phyloP scores from a whole-genome alignment of 2,113 vertebrate species.

The Mesitornis unicolor region DNA sequence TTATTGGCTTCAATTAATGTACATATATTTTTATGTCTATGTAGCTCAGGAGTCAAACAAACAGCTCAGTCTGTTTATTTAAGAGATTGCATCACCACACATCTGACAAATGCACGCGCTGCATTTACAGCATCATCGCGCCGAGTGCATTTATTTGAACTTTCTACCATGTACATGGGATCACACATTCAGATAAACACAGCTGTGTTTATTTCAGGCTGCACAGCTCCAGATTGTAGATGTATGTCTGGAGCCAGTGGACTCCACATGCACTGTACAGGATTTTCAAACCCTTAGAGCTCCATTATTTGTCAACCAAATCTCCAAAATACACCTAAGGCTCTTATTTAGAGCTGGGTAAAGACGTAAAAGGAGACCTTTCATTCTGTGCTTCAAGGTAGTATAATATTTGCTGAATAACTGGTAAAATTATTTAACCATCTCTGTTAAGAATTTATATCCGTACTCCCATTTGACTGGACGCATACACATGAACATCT shows the following conservation, averaged over 20 bases:
- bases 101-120: slow-evolving; percentile 72
- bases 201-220: slow-evolving; percentile 79
- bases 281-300: slow-evolving; percentile 48
- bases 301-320: slow-evolving; percentile 12
- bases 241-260: slow-evolving; percentile 62
- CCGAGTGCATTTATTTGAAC: slow-evolving; percentile 76
- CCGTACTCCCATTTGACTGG: neutral
- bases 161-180: slow-evolving; percentile 75
- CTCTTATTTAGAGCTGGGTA: neutral
- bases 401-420: slow-evolving; percentile 3
- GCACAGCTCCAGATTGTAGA: slow-evolving; percentile 65
- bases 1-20: slow-evolving; percentile 18
- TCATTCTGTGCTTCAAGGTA: neutral
- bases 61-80: slow-evolving; percentile 69
- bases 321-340: neutral
- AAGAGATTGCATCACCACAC: slow-evolving; percentile 72
- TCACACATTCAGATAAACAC: slow-evolving; percentile 79
- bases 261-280: slow-evolving; percentile 14
- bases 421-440: neutral
- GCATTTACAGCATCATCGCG: slow-evolving; percentile 53
- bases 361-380: neutral
- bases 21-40: slow-evolving; percentile 40
- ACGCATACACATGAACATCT: neutral
- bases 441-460: neutral
- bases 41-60: slow-evolving; percentile 67